Evolutionary conservation across 2,888 invertebrate genomes (phyloP).

Genomic region (Azorinus chamasolen): DNA sequence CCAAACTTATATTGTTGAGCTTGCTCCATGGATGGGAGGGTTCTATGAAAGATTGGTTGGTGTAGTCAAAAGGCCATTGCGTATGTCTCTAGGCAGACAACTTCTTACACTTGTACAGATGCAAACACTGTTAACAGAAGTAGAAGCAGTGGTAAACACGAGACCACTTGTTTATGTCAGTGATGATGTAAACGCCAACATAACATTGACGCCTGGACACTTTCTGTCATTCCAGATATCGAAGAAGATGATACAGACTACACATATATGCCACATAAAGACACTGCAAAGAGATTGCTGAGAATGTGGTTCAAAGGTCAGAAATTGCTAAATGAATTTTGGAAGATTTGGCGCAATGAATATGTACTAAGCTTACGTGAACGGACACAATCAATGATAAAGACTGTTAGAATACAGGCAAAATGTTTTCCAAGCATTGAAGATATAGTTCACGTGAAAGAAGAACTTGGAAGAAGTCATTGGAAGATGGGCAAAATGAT

Average conservation of each 20-base stretch:
- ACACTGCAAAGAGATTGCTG: not conserved
- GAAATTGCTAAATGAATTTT: not conserved
- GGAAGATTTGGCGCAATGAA: not conserved
- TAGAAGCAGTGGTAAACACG: too few species aligned
- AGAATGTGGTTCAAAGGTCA: constrained; percentile 1
- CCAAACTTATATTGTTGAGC: constrained; percentile 6
- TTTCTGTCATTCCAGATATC: not conserved
- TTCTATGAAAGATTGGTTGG: too few species aligned
- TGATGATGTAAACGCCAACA: too few species aligned
- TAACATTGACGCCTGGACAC: too few species aligned
- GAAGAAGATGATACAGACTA: not conserved
- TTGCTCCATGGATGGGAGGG: too few species aligned
- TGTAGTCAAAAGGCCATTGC: too few species aligned
- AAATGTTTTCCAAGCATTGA: not conserved
- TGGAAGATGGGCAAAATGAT: constrained; percentile 9
- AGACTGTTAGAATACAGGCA: constrained; percentile 1
- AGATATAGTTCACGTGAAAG: constrained; percentile 7
- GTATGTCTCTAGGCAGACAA: too few species aligned
- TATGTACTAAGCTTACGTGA: constrained; percentile 4
- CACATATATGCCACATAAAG: not conserved
- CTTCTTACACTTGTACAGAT: too few species aligned
- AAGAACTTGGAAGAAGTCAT: constrained; percentile 1
- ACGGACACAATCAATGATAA: constrained; percentile 12
- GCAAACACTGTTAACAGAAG: too few species aligned
- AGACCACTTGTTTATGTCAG: too few species aligned